Percentiles rank a stretch among this genome's conserved stretches.
These are phyloP conservation scores for Heliconius aoede DNA, from an alignment of 2,888 invertebrate genomes.

Conservation along the genomic window DNA sequence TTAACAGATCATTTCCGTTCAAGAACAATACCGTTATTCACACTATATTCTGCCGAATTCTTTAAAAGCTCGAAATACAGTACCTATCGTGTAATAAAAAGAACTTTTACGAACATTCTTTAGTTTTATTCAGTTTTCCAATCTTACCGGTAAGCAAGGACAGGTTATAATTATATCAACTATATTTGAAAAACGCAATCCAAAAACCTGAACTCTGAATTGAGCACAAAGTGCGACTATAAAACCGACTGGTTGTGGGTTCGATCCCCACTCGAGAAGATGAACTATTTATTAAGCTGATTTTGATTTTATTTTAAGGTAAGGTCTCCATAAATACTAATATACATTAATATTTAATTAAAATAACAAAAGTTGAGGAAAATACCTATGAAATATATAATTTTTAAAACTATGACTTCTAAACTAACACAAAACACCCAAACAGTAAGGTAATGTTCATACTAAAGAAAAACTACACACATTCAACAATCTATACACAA, in stretches of 20 bases:
- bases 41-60: not conserved
- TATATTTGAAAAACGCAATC: too few species aligned
- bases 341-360: not conserved
- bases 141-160: too few species aligned
- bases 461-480: conserved; percentile 45
- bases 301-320: too few species aligned
- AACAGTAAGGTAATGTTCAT: conserved; percentile 39
- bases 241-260: too few species aligned
- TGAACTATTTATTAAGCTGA: too few species aligned
- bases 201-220: too few species aligned
- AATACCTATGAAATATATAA: not conserved
- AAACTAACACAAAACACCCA: not conserved
- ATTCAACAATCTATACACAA: conserved; percentile 56
- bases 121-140: not conserved
- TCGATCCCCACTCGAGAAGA: too few species aligned
- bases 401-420: not conserved
- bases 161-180: too few species aligned
- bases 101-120: not conserved
- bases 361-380: not conserved
- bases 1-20: not conserved
- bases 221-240: too few species aligned
- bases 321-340: not conserved
- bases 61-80: not conserved
- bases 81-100: not conserved
- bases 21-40: conserved; percentile 7